Evolutionary conservation across 2,797 vertebrate genomes (phyloP), one percentile per base, ranked within the genome.

Genomic region (Microctenopoma lineatum): DNA sequence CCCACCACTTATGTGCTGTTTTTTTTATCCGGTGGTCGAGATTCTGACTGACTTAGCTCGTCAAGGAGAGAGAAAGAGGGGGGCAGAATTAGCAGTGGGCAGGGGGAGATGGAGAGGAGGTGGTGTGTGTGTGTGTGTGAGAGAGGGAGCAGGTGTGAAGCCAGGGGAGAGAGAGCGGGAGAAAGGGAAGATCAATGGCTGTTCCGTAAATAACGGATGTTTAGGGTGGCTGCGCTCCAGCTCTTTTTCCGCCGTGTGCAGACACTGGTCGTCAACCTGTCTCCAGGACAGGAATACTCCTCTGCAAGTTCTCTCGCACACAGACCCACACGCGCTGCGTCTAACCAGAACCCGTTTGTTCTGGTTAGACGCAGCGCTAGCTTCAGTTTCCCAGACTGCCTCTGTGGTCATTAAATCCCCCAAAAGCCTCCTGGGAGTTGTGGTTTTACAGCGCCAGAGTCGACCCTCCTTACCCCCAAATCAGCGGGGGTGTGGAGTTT

Each of bases 201-300:
- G 70, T 55, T 88, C 80, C 78, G 83, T 89, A 80, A 91, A 90
- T 90, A 93, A 91, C 84, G 76, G 84, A 90, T 92, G 90, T 93
- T 90, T 88, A 71, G 84, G 80, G 80, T 69, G 62, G 84, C 76
- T 84, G 83, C 77, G 72, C 79, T 72, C 68, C 81, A 77, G 75
- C 76, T 67, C 1, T 52, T 70, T 79, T 89, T 91, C 87, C 61
- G 57, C 61, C 83, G 77, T 67, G 66, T 73, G 75, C 76, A 89
- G 90, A 89, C 81, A 84, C 83, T 67, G 68, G 84, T 82, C 86
- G 86, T 92, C 91, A 91, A 92, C 90, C 89, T 84, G 88, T 91
- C 88, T 92, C 81, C 87, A 82, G 72, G 46, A 62, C 77, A 66
- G 55, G 64, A 66, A 66, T 77, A 62, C 73, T 76, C 34, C 60